Percentiles rank a stretch among this genome's conserved stretches.
Evolutionary conservation across 2,113 vertebrate genomes (phyloP).

Genomic region (Myanophis thanlyinensis): DNA sequence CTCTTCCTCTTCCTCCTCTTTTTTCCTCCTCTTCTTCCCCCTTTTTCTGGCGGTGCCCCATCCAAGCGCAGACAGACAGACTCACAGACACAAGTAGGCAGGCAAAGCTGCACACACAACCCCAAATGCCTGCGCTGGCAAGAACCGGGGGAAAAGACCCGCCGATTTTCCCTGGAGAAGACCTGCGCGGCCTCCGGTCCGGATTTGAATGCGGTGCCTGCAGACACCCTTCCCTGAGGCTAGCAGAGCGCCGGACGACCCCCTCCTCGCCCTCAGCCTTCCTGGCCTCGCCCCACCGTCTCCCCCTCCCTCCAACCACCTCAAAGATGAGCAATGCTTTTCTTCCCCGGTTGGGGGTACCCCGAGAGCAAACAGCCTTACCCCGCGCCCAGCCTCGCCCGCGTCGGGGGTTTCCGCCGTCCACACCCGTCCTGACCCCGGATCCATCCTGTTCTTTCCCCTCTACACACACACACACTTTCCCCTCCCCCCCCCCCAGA

Average conservation of each 20-base stretch:
- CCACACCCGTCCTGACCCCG: not conserved
- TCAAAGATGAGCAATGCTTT: not conserved
- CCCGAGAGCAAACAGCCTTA: not conserved
- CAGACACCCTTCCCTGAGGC: no score
- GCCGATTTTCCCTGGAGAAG: no score
- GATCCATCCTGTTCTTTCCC: not conserved
- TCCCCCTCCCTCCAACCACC: not conserved
- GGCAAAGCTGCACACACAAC: no score
- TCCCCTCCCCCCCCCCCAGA: no score
- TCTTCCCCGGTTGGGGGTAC: not conserved
- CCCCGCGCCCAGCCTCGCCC: not conserved
- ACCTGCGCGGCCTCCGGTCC: not conserved
- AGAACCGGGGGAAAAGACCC: not conserved
- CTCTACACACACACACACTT: no score
- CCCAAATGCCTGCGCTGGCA: not conserved
- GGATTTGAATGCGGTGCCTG: not conserved
- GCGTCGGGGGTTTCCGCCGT: not conserved
- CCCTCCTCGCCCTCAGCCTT: not conserved
- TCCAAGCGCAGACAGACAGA: no score
- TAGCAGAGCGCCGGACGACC: not conserved
- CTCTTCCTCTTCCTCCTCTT: no score
- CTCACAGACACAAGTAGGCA: no score
- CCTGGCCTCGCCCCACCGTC: not conserved
- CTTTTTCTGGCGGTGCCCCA: no score
- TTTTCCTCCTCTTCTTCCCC: no score